A percentile compares a stretch with the other conserved stretches of the same genome.
These are phyloP conservation scores for Holocentrus rufus DNA, from an alignment of 2,797 vertebrate genomes.

Conservation along the genomic window DNA sequence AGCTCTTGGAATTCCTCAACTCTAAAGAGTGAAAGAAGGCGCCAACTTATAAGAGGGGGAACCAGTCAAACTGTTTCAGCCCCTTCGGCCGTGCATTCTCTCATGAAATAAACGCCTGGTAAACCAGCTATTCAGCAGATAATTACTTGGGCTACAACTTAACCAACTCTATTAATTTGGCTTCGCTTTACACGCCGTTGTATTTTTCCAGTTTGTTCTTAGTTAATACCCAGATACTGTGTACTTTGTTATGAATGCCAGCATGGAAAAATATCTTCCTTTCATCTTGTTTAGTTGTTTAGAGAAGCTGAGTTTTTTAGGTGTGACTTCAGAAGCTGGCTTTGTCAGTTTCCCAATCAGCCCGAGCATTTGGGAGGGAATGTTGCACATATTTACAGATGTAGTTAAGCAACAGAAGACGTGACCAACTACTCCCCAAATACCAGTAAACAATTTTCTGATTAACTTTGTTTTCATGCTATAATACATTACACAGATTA, in stretches of 20 bases:
- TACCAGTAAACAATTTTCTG: background rate
- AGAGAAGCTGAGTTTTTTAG: slow-evolving; percentile 15
- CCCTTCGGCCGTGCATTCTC: slow-evolving; percentile 51
- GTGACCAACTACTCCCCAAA: background rate
- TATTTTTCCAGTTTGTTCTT: slow-evolving; percentile 41
- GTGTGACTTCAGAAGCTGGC: slow-evolving; percentile 19
- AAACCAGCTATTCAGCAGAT: slow-evolving; percentile 71
- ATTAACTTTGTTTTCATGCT: background rate
- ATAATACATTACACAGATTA: background rate
- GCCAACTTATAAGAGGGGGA: slow-evolving; percentile 40
- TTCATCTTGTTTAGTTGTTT: slow-evolving; percentile 37
- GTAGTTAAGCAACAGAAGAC: background rate
- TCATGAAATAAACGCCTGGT: slow-evolving; percentile 69
- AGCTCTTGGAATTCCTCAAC: slow-evolving; percentile 81
- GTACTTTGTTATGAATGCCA: slow-evolving; percentile 5
- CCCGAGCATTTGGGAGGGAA: slow-evolving; percentile 36
- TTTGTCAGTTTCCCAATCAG: slow-evolving; percentile 29
- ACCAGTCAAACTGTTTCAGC: slow-evolving; percentile 44
- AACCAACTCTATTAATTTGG: slow-evolving; percentile 25
- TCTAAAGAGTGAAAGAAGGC: slow-evolving; percentile 74
- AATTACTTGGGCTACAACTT: slow-evolving; percentile 68
- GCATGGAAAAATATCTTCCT: slow-evolving; percentile 5
- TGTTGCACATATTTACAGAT: slow-evolving; percentile 28
- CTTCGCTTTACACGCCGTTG: slow-evolving; percentile 15
- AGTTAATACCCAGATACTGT: slow-evolving; percentile 9